Conservation (phyloP, 1,140 invertebrate genomes). For the Phthorimaea operculella region DNA sequence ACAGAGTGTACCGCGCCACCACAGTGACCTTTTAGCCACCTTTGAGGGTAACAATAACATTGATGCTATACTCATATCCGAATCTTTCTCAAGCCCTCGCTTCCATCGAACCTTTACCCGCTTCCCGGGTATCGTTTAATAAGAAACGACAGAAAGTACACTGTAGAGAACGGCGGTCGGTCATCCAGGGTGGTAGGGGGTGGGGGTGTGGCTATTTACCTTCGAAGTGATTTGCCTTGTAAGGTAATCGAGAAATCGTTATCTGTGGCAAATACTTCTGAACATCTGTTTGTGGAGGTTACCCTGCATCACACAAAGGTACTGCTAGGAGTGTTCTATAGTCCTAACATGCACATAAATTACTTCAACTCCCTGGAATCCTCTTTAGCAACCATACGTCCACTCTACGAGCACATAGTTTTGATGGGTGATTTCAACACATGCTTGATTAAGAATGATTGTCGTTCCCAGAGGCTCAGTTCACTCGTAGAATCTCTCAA, state of each 20-base stretch:
- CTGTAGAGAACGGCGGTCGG: too few species aligned
- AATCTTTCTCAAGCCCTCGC: too few species aligned
- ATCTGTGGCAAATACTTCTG: background rate
- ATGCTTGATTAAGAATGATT: background rate
- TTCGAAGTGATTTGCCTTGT: background rate
- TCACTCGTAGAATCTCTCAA: background rate
- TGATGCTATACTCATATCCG: too few species aligned
- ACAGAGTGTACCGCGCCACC: too few species aligned
- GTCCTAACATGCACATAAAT: background rate
- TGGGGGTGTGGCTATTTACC: constrained; percentile 3
- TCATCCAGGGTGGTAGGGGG: background rate
- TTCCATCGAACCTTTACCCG: too few species aligned
- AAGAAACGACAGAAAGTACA: too few species aligned
- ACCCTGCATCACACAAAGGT: background rate
- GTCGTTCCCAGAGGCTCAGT: background rate
- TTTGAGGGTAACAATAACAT: too few species aligned
- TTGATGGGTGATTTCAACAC: constrained; percentile 3
- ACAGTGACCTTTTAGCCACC: too few species aligned
- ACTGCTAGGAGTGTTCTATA: background rate
- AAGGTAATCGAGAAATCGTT: background rate
- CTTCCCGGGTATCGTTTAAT: too few species aligned
- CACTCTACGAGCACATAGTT: background rate
- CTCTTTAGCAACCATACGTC: background rate
- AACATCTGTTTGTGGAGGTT: background rate
- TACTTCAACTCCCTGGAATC: constrained; percentile 1